phyloP scores from a whole-genome alignment of 2,888 invertebrate species.

The Arrhopalites spinosus region DNA sequence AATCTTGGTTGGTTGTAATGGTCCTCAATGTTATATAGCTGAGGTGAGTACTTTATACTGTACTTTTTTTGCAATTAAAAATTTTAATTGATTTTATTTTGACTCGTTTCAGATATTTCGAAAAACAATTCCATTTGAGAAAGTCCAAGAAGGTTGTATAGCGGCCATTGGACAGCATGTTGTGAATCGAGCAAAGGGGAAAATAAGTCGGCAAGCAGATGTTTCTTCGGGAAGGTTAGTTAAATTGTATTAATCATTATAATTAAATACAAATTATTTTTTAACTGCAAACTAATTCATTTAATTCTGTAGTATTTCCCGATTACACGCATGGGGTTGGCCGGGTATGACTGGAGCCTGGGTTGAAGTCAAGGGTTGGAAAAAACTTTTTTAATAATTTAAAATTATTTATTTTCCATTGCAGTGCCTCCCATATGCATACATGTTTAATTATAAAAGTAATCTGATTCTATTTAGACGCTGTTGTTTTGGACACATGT shows the following conservation, averaged over 20 bases:
- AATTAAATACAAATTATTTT: too few species aligned
- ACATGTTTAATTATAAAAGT: too few species aligned
- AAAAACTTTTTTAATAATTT: too few species aligned
- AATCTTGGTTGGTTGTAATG: conserved; percentile 50
- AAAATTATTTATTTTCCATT: too few species aligned
- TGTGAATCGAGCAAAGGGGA: conserved; percentile 47
- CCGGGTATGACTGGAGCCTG: conserved; percentile 48
- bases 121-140: conserved; percentile 38
- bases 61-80: not conserved
- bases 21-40: conserved; percentile 49
- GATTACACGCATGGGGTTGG: conserved; percentile 54
- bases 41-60: conserved; percentile 33
- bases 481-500: conserved; percentile 41
- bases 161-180: conserved; percentile 51
- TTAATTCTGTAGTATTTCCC: conserved; percentile 43
- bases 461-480: too few species aligned
- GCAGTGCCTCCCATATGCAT: too few species aligned
- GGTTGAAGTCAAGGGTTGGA: conserved; percentile 47
- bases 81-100: not conserved
- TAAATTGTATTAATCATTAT: too few species aligned
- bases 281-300: too few species aligned
- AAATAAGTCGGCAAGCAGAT: conserved; percentile 42
- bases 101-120: conserved; percentile 41
- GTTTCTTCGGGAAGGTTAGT: conserved; percentile 45
- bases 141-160: conserved; percentile 45